Evolutionary conservation across 1,140 invertebrate genomes (phyloP).

Genomic region (Drosophila navojoa): DNA sequence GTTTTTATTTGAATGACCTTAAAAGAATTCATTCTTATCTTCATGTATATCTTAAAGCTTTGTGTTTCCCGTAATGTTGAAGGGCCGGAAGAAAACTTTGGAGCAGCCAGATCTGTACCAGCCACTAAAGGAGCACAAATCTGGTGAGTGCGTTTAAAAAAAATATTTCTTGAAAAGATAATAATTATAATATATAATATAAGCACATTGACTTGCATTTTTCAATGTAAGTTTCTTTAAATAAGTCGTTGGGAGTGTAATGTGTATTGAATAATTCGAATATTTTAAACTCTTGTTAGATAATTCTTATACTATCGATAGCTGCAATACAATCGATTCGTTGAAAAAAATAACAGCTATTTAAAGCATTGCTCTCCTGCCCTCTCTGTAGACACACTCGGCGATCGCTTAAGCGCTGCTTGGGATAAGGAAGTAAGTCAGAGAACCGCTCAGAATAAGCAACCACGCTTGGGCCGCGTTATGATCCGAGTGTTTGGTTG

Average conservation of each 20-base stretch:
- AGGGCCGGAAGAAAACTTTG: slow-evolving; percentile 85
- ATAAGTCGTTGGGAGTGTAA: no score
- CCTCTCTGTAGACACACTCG: slow-evolving; percentile 51
- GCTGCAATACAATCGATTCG: no score
- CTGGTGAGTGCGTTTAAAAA: slow-evolving; percentile 51
- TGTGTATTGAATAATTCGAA: no score
- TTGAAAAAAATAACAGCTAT: not conserved
- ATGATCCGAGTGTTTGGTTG: slow-evolving; percentile 56
- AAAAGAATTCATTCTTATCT: slow-evolving; percentile 1
- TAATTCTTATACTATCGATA: no score
- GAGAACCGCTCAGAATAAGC: slow-evolving; percentile 23
- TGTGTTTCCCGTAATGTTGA: slow-evolving; percentile 84
- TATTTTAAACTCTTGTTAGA: no score
- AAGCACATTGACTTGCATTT: no score
- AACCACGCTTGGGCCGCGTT: slow-evolving; percentile 52
- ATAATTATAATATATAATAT: no score
- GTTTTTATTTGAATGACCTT: no score
- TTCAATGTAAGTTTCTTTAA: no score
- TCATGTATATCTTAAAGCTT: slow-evolving; percentile 71
- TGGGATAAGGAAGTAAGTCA: slow-evolving; percentile 60
- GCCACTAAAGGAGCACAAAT: slow-evolving; percentile 85
- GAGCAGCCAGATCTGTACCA: slow-evolving; percentile 85
- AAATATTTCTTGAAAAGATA: no score
- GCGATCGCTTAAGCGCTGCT: slow-evolving; percentile 58
- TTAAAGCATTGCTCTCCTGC: not conserved